Percentiles rank a stretch among this genome's conserved stretches.
These are phyloP conservation scores for Emmelina monodactyla DNA, from an alignment of 2,888 invertebrate species.

Conservation along the genomic window DNA sequence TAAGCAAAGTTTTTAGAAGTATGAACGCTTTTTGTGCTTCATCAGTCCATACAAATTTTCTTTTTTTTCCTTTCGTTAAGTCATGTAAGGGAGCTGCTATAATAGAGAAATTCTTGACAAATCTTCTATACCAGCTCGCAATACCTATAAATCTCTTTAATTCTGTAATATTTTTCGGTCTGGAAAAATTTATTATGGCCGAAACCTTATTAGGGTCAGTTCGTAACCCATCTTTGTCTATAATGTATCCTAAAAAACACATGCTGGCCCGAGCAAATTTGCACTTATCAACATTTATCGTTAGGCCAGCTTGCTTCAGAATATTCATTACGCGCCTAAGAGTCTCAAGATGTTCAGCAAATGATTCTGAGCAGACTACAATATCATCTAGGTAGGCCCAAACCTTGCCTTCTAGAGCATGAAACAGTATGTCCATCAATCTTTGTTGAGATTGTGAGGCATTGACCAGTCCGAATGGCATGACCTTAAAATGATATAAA, in stretches of 20 bases:
- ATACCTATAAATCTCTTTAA: conserved; percentile 12
- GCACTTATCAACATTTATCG: conserved; percentile 12
- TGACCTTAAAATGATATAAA: conserved; percentile 10
- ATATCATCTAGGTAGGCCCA: conserved; percentile 14
- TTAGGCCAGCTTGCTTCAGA: too few species aligned
- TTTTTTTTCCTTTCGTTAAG: conserved; percentile 3
- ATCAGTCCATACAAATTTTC: conserved; percentile 6
- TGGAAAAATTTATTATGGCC: conserved; percentile 12
- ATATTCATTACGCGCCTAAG: too few species aligned
- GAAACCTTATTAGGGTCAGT: conserved; percentile 14
- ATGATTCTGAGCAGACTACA: conserved; percentile 2
- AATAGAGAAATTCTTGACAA: conserved; percentile 12
- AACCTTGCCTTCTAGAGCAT: background rate
- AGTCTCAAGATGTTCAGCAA: background rate
- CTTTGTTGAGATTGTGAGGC: conserved; percentile 8
- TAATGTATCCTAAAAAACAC: conserved; percentile 12
- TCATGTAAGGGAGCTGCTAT: conserved; percentile 10
- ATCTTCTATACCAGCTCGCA: conserved; percentile 11
- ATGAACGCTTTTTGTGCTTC: conserved; percentile 9
- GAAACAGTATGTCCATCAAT: conserved; percentile 7
- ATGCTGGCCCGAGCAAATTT: conserved; percentile 8
- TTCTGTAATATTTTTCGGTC: conserved; percentile 11
- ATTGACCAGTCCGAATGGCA: conserved; percentile 11
- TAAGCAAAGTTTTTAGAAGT: conserved; percentile 5
- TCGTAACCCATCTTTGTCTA: conserved; percentile 11